Evolutionary conservation across 2,113 vertebrate genomes (phyloP).

Genomic region (Clinocottus analis): DNA sequence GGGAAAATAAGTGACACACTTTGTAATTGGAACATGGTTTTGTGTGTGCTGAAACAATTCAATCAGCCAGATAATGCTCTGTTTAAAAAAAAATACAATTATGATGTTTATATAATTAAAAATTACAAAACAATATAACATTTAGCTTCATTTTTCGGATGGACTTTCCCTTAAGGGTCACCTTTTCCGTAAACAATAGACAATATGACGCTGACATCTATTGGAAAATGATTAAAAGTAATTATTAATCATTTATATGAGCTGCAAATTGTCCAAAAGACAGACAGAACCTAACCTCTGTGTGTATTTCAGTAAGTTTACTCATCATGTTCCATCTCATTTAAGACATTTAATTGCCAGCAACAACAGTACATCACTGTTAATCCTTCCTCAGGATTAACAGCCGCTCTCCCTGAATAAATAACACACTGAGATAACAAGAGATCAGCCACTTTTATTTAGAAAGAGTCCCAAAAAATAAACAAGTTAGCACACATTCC

Average conservation of each 20-base stretch:
- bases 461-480: constrained; percentile 87
- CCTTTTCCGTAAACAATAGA: background rate
- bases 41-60: background rate
- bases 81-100: too few species aligned
- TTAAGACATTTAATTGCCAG: background rate
- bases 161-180: background rate
- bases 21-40: background rate
- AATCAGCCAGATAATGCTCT: background rate
- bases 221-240: background rate
- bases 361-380: background rate
- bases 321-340: background rate
- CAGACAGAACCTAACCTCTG: too few species aligned
- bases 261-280: background rate
- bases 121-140: too few species aligned
- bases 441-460: constrained; percentile 86
- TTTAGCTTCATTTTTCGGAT: background rate
- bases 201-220: background rate
- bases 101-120: too few species aligned
- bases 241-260: background rate
- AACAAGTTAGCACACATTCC: constrained; percentile 86
- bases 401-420: background rate
- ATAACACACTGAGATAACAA: constrained; percentile 59
- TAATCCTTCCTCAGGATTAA: background rate
- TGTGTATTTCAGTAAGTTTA: background rate
- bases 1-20: background rate